Evolutionary conservation across 2,888 invertebrate genomes (phyloP).

Genomic region (Orthonychiurus folsomi): DNA sequence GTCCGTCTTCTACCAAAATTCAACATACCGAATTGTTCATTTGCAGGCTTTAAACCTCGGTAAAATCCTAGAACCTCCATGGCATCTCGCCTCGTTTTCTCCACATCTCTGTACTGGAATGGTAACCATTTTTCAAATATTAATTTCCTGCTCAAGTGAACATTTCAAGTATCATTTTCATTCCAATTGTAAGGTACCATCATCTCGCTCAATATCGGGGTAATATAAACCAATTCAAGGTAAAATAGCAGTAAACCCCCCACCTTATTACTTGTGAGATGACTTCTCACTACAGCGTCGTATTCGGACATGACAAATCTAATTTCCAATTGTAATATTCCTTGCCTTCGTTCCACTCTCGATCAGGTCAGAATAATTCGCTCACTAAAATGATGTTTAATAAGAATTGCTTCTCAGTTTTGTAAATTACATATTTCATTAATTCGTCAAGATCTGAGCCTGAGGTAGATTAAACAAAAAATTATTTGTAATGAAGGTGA

Average conservation of each 20-base stretch:
- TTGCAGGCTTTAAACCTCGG: conserved; percentile 55
- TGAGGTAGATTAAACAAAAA: not conserved
- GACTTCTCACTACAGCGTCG: not conserved
- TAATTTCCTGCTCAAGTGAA: too few relatives aligned
- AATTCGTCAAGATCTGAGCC: not conserved
- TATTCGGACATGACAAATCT: not conserved
- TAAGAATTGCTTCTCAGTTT: not conserved
- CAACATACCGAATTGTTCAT: conserved; percentile 59
- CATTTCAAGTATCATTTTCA: too few relatives aligned
- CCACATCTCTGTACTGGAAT: conserved; percentile 60
- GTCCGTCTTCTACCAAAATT: not conserved
- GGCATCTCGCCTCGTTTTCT: conserved; percentile 59
- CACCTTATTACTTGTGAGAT: not conserved
- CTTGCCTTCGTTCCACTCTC: not conserved
- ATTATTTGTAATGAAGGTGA: too few relatives aligned
- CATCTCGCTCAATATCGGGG: too few relatives aligned
- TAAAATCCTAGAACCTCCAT: conserved; percentile 56
- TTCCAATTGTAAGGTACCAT: too few relatives aligned
- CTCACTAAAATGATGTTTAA: not conserved
- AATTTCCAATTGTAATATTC: not conserved
- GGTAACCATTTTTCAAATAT: too few relatives aligned
- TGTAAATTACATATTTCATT: not conserved
- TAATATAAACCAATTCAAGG: too few relatives aligned
- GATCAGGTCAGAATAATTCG: not conserved
- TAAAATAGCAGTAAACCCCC: too few relatives aligned